Percentiles rank a stretch among this genome's conserved stretches.
Conservation (phyloP, 1,140 invertebrate genomes). For the Andricus grossulariae region DNA sequence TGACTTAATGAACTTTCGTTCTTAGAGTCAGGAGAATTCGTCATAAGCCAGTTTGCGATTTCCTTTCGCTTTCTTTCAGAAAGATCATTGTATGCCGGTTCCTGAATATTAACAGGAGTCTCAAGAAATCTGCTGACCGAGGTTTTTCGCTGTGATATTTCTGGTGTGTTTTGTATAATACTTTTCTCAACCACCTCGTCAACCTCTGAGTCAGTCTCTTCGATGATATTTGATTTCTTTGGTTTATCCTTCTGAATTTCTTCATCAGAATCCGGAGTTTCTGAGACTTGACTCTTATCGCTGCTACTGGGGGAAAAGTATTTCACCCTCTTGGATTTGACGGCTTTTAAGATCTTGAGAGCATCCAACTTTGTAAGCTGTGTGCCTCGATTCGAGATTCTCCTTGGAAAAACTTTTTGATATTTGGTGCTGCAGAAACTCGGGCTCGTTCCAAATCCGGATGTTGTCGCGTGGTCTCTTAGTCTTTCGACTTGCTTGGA, state of each 20-base stretch:
- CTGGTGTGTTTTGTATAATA: background rate
- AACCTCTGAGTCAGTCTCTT: constrained; percentile 18
- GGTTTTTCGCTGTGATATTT: background rate
- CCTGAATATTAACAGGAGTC: background rate
- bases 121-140: background rate
- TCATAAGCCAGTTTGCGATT: constrained; percentile 67
- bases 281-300: constrained; percentile 1
- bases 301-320: constrained; percentile 28
- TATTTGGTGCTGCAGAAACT: constrained; percentile 18
- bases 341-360: constrained; percentile 37
- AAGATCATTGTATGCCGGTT: constrained; percentile 37
- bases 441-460: background rate
- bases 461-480: background rate
- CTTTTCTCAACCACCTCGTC: background rate
- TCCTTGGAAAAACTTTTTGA: constrained; percentile 33
- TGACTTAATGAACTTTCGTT: constrained; percentile 60
- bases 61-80: constrained; percentile 65
- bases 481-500: background rate
- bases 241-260: constrained; percentile 1
- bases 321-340: constrained; percentile 22
- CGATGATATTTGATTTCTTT: constrained; percentile 30
- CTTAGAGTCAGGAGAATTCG: constrained; percentile 55
- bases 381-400: constrained; percentile 32
- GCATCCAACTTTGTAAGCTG: constrained; percentile 40
- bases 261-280: constrained; percentile 30